Base-by-base conservation (phyloP, 1,140 invertebrate genomes). In the Cotesia vestalis region DNA sequence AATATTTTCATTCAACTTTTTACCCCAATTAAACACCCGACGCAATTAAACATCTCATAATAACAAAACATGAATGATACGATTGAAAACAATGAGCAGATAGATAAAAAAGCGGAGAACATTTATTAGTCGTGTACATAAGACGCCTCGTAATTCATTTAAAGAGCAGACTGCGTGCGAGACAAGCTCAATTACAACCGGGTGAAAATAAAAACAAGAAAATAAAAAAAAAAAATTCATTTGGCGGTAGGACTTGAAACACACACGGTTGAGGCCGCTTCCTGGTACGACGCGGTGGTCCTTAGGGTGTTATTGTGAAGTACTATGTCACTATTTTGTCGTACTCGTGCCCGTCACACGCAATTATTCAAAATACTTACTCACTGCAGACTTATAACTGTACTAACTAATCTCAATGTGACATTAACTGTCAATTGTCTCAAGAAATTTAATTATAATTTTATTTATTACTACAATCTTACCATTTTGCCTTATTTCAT, bases 211-310 rank as follows among this genome's bases (percentile, higher is more conserved):
- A 36, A 53, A 60, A 46, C 11, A 46, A 46, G 11, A 46, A 46
- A 9, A 46, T 9, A 46, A 46, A 2, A 46, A 46, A 9, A 9
- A 46, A 46, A 46, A 51, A 57, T 46, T 59, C 5, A 69, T 40
- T 11, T 17, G 59, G 61, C 62, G 63, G 59, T 55, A 71, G 36
- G 46, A 67, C 20, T 34, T 20, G 69, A 71, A 66, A 5, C 27
- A 38, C n/a, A 73, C 40, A 8, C 4, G 4, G 6, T 35, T 60
- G 67, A 77, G 75, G 71, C 71, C 78, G 75, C 77, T 86, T 86
- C 85, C 71, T 77, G 80, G 85, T 86, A 86, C 85, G 77, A 80
- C 84, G 84, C 85, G 85, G 85, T 85, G 85, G 84, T 85, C 84
- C 73, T 64, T 66, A 60, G 62, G 73, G 74, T 77, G 61, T 70